phyloP scores from a whole-genome alignment of 2,888 invertebrate genomes.

The Malthinus seriepunctatus region DNA sequence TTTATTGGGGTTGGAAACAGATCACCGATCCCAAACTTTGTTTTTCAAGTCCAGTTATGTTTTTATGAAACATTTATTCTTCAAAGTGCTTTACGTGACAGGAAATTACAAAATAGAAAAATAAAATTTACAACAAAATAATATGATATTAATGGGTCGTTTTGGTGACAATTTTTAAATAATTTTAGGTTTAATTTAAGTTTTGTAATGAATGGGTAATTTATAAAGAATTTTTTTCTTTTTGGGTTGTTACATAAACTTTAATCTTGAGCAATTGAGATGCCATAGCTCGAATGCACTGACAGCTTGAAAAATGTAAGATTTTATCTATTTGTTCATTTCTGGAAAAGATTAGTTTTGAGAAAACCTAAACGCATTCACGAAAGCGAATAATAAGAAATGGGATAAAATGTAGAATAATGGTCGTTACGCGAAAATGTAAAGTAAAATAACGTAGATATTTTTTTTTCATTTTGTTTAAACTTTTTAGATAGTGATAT shows the following conservation, averaged over 20 bases:
- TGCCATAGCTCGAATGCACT: constrained; percentile 15
- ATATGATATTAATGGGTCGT: constrained; percentile 20
- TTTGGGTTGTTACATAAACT: too few species aligned
- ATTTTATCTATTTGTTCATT: constrained; percentile 28
- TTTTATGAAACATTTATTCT: constrained; percentile 40
- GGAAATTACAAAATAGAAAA: constrained; percentile 23
- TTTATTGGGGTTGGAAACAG: constrained; percentile 41
- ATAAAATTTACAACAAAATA: constrained; percentile 11
- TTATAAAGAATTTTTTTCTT: too few species aligned
- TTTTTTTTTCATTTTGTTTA: too few species aligned
- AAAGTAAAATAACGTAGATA: too few species aligned
- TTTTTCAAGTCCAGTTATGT: constrained; percentile 39
- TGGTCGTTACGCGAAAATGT: constrained; percentile 7
- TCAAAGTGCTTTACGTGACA: constrained; percentile 36
- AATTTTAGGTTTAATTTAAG: too few species aligned
- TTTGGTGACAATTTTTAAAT: constrained; percentile 7
- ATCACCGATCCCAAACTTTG: constrained; percentile 39
- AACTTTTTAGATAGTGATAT: too few species aligned
- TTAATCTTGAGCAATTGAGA: constrained; percentile 14
- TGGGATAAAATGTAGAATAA: constrained; percentile 22
- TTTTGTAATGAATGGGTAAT: too few species aligned
- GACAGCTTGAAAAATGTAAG: constrained; percentile 26
- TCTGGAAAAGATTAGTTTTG: constrained; percentile 23
- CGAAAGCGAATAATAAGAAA: constrained; percentile 16
- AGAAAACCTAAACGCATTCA: constrained; percentile 23